Base-by-base conservation (phyloP, 2,888 invertebrate species). In the Pandemis corylana region DNA sequence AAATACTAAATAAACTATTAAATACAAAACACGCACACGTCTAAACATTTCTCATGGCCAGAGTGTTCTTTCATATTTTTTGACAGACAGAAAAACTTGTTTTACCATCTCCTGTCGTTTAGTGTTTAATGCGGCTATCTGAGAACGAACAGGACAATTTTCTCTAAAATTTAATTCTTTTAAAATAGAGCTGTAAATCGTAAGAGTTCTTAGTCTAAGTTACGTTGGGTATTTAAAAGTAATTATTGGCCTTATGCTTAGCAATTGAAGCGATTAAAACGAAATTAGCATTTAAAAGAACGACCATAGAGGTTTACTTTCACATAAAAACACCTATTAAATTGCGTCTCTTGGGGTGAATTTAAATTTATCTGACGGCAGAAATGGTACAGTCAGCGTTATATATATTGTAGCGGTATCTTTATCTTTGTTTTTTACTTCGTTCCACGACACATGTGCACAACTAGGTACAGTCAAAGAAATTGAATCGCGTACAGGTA, bases 71-170 rank as follows among this genome's bases (percentile, higher is more conserved):
- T 36, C 2, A 36, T 36, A 36, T 36, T 36, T 20, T 36, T 36
- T 36, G 28, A 36, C 28, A 36, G 2, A 36, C 28, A 4, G 28
- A 36, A 36, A 36, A 36, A 36, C 28, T 1, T 36, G 28, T 36
- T 28, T 28, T 36, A 36, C 28, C 28, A 36, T 36, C 28, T 36
- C 28, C 28, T 36, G 28, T 36, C 28, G 28, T 36, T 36, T 36
- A 36, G 28, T 36, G 28, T 4, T 79, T 78, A 15, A 9, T 15
- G 53, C 66, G 67, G 65, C 71, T 46, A 12, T 46, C 46, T 46
- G 10, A 12, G 12, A 44, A 75, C 76, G 70, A 73, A 77, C 76
- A 51, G 66, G 44, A 44, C 67, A 73, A 76, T 77, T 67, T 65
- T 59, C 46, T 59, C 12, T 12, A 10, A 49, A 49, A 71, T 59